Percentiles rank a stretch among this genome's conserved stretches.
Conservation (phyloP, 2,888 invertebrate species). For the Antitype chi region DNA sequence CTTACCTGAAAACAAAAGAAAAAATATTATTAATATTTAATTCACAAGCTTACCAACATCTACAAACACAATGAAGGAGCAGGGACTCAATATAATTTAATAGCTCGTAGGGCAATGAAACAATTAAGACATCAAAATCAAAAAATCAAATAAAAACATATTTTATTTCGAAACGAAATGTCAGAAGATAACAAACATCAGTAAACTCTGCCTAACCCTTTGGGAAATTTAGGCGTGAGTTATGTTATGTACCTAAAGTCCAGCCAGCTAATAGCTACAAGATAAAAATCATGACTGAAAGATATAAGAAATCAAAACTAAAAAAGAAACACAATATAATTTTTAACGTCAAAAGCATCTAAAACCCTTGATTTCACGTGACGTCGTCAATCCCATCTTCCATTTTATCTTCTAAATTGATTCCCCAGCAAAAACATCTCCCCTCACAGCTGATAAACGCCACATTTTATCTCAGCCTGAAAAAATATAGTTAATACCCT, state of each 20-base stretch:
- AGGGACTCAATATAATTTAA: background rate
- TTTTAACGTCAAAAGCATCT: background rate
- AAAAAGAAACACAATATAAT: background rate
- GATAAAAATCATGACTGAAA: background rate
- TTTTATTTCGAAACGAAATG: too few species aligned
- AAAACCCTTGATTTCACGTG: background rate
- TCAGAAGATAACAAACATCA: too few species aligned
- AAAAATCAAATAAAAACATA: too few species aligned
- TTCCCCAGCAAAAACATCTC: slow-evolving; percentile 11
- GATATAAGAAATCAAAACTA: background rate
- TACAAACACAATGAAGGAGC: background rate
- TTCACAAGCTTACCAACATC: background rate
- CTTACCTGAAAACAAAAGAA: slow-evolving; percentile 57
- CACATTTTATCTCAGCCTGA: slow-evolving; percentile 24
- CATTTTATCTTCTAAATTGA: slow-evolving; percentile 13
- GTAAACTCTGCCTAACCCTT: background rate
- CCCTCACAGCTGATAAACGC: slow-evolving; percentile 40
- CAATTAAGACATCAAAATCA: too few species aligned
- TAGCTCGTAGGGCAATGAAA: background rate
- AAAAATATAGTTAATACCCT: slow-evolving; percentile 36
- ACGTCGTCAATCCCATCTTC: background rate
- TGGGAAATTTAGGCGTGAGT: background rate
- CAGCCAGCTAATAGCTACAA: background rate
- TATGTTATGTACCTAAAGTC: background rate
- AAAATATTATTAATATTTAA: slow-evolving; percentile 9